phyloP scores from a whole-genome alignment of 2,888 invertebrate species.

The Fragum whitleyi region DNA sequence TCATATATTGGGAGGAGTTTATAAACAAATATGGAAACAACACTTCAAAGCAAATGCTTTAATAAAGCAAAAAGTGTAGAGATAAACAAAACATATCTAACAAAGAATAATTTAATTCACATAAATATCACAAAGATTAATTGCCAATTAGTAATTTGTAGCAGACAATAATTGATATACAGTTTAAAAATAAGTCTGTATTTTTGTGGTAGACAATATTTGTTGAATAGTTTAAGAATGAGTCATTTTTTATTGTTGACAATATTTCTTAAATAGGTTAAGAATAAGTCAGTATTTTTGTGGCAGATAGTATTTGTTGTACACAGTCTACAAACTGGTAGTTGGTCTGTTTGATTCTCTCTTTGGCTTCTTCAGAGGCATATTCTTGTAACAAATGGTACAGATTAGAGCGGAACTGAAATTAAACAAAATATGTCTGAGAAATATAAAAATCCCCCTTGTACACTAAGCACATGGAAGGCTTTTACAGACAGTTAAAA shows the following conservation, averaged over 20 bases:
- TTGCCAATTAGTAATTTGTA: too few relatives aligned
- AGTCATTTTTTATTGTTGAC: too few relatives aligned
- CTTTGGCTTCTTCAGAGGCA: constrained; percentile 71
- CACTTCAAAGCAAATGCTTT: too few relatives aligned
- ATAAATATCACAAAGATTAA: background rate
- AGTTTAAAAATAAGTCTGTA: too few relatives aligned
- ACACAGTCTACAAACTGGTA: constrained; percentile 81
- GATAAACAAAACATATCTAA: background rate
- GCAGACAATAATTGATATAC: too few relatives aligned
- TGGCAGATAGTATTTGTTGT: constrained; percentile 79
- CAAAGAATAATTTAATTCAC: background rate
- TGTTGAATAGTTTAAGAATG: too few relatives aligned
- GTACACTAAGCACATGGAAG: too few relatives aligned
- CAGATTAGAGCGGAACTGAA: constrained; percentile 83
- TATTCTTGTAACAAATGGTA: constrained; percentile 78
- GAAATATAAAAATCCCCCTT: background rate
- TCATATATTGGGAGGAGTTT: too few relatives aligned
- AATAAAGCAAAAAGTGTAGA: background rate
- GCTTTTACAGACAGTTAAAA: too few relatives aligned
- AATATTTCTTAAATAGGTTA: constrained; percentile 46
- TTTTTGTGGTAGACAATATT: too few relatives aligned
- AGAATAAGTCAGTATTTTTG: constrained; percentile 82
- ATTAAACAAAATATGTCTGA: constrained; percentile 34
- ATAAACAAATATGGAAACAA: too few relatives aligned
- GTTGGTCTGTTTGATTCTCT: constrained; percentile 76